phyloP scores from a whole-genome alignment of 2,797 vertebrate species.

The Pelobates cultripes region DNA sequence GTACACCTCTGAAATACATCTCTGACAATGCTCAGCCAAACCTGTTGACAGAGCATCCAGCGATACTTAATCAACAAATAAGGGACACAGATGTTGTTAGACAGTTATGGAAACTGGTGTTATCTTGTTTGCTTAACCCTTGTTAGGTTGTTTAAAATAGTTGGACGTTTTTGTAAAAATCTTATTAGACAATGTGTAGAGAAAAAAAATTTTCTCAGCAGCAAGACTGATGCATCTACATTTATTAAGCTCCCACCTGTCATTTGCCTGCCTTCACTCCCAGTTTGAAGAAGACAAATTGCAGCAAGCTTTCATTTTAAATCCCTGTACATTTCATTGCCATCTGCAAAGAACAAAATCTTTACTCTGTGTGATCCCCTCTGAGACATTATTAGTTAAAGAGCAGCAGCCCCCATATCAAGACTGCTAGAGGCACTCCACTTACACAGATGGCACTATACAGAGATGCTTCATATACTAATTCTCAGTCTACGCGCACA shows the following conservation, averaged over 20 bases:
- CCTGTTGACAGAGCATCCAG: too few relatives aligned
- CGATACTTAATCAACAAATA: too few relatives aligned
- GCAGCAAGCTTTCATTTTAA: conserved; percentile 8
- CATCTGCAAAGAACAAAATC: conserved; percentile 12
- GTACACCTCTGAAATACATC: too few relatives aligned
- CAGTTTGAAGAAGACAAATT: conserved; percentile 16
- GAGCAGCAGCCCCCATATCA: neutral
- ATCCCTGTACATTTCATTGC: conserved; percentile 11
- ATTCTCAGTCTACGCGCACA: neutral
- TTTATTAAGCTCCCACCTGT: conserved; percentile 6
- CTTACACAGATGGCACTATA: neutral
- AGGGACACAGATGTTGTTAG: too few relatives aligned
- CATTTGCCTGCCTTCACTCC: conserved; percentile 11
- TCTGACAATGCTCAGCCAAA: too few relatives aligned
- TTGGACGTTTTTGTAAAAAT: too few relatives aligned
- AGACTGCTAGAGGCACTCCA: neutral
- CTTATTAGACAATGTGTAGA: too few relatives aligned
- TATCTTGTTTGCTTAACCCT: too few relatives aligned
- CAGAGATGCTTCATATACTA: neutral
- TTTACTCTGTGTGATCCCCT: neutral
- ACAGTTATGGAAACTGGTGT: too few relatives aligned
- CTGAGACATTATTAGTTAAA: conserved; percentile 21
- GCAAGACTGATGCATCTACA: neutral
- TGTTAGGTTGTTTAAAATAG: too few relatives aligned
- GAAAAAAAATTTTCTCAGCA: neutral